phyloP scores from a whole-genome alignment of 1,140 invertebrate genomes.

The Elysia chlorotica region DNA sequence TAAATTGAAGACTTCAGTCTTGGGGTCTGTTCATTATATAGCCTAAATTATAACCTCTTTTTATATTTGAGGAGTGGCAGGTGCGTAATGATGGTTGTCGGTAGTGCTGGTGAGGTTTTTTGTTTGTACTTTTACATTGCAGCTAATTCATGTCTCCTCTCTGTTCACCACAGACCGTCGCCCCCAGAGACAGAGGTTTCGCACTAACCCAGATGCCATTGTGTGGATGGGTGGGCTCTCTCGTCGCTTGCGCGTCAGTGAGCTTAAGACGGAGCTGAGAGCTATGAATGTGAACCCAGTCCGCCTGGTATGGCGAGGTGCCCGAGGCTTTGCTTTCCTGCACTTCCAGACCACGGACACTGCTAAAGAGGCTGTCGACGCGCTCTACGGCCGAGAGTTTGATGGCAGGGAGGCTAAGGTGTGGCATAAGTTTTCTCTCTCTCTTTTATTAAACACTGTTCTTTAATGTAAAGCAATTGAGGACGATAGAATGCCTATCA shows the following conservation, averaged over 20 bases:
- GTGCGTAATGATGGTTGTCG: too few species aligned
- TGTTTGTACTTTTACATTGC: too few species aligned
- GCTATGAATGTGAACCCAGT: slow-evolving; percentile 48
- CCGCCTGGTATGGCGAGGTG: slow-evolving; percentile 51
- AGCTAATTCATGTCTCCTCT: too few species aligned
- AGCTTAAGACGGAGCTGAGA: slow-evolving; percentile 47
- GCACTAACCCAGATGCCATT: slow-evolving; percentile 32
- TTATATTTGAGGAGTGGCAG: too few species aligned
- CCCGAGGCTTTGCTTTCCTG: slow-evolving; percentile 48
- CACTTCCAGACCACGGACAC: slow-evolving; percentile 43
- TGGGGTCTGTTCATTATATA: too few species aligned
- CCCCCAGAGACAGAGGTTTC: slow-evolving; percentile 30
- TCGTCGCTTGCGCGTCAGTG: slow-evolving; percentile 44
- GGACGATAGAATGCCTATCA: too few species aligned
- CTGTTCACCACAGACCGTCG: slow-evolving; percentile 7
- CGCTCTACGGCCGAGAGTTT: slow-evolving; percentile 39
- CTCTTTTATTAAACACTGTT: background rate
- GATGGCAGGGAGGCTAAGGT: slow-evolving; percentile 45
- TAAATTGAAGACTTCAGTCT: too few species aligned
- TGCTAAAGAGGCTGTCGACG: slow-evolving; percentile 40
- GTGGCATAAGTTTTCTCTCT: background rate
- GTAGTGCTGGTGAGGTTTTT: too few species aligned
- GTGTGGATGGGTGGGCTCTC: slow-evolving; percentile 52
- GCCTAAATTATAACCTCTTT: too few species aligned
- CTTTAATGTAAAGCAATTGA: too few species aligned